Conservation (phyloP, 1,140 invertebrate genomes). For the Nixonia krombeini region DNA sequence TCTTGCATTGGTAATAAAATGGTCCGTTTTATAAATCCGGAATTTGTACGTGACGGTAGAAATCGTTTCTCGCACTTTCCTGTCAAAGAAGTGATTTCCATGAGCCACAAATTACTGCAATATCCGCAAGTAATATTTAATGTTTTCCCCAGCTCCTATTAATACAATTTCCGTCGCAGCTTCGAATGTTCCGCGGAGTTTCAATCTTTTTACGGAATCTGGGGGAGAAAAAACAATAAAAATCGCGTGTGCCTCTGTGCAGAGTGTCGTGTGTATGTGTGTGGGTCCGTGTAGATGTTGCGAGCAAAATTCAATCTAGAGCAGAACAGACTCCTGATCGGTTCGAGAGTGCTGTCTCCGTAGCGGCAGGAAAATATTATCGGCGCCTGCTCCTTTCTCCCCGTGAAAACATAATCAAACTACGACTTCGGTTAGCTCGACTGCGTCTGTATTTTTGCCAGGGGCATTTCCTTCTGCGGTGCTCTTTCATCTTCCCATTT, state of each 20-base stretch:
- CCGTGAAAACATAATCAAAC: conserved; percentile 38
- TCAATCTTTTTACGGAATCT: background rate
- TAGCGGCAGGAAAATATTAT: conserved; percentile 26
- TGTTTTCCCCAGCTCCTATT: no score
- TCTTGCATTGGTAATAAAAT: no score
- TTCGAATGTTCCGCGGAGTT: no score
- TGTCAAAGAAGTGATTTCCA: no score
- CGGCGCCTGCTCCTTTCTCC: conserved; percentile 18
- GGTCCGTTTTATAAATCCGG: no score
- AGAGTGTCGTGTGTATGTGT: no score
- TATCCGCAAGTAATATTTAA: no score
- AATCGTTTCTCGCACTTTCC: no score
- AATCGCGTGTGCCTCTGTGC: conserved; percentile 3
- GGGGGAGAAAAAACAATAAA: conserved; percentile 21
- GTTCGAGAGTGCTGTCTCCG: conserved; percentile 19
- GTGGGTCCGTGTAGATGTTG: background rate
- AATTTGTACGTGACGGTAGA: no score
- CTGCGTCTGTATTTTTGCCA: conserved; percentile 16
- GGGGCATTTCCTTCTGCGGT: conserved; percentile 27
- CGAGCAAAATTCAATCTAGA: conserved; percentile 33
- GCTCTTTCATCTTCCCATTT: conserved; percentile 17
- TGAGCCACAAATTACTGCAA: no score
- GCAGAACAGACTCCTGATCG: conserved; percentile 27
- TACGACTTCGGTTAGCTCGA: conserved; percentile 11
- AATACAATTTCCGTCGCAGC: no score